Conservation (phyloP, 2,797 vertebrate species). For the Pempheris klunzingeri region DNA sequence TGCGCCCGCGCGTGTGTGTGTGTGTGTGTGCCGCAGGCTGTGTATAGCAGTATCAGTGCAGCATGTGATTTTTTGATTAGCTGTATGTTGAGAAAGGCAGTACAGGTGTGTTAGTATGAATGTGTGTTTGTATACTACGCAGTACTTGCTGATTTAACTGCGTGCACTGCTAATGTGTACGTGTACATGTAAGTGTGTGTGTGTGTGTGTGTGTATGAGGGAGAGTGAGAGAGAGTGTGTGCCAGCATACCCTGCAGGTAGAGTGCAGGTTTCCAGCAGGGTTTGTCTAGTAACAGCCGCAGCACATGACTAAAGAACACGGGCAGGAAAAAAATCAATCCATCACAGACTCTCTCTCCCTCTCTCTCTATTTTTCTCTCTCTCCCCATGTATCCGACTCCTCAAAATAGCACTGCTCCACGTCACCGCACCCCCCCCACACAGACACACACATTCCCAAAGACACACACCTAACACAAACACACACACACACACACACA, state of each 20-base stretch:
- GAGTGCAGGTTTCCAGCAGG: slow-evolving; percentile 56
- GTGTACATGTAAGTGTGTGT: slow-evolving; percentile 3
- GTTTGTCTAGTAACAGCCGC: slow-evolving; percentile 70
- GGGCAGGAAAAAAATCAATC: slow-evolving; percentile 67
- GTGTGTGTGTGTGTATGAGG: slow-evolving; percentile 1
- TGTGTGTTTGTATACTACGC: slow-evolving; percentile 23
- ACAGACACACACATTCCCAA: slow-evolving; percentile 23
- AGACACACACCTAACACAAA: slow-evolving; percentile 34
- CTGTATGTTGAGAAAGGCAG: slow-evolving; percentile 4
- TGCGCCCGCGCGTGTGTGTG: slow-evolving; percentile 12
- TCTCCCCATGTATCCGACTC: slow-evolving; percentile 64
- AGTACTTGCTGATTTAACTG: slow-evolving; percentile 37
- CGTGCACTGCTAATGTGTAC: slow-evolving; percentile 9
- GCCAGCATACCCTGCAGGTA: slow-evolving; percentile 62
- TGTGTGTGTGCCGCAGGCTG: neutral
- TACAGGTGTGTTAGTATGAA: slow-evolving; percentile 29
- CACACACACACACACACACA: slow-evolving; percentile 42
- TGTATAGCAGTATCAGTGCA: slow-evolving; percentile 26
- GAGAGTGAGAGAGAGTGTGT: slow-evolving; percentile 23
- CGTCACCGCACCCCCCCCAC: slow-evolving; percentile 60
- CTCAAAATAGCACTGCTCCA: slow-evolving; percentile 72
- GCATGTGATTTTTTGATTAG: slow-evolving; percentile 37
- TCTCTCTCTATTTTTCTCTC: slow-evolving; percentile 60
- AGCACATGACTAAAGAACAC: slow-evolving; percentile 71
- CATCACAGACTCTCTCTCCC: slow-evolving; percentile 61